These are phyloP conservation scores for Calephelis nemesis DNA, from an alignment of 1,140 invertebrate genomes.

Conservation along the genomic window DNA sequence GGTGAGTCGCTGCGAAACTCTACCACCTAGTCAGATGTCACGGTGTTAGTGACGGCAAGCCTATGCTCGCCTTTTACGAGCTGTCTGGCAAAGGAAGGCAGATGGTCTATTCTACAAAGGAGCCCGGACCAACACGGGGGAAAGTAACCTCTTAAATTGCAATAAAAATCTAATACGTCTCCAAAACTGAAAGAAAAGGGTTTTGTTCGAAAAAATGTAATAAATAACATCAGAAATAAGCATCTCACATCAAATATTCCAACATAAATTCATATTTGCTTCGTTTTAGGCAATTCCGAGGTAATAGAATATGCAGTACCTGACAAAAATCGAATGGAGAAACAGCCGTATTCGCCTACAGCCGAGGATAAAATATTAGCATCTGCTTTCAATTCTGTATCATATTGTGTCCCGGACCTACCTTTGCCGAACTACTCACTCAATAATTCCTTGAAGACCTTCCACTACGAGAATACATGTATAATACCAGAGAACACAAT, in stretches of 20 bases:
- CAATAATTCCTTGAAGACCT: slow-evolving; percentile 78
- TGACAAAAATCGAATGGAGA: slow-evolving; percentile 66
- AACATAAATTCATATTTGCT: slow-evolving; percentile 35
- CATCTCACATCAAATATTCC: neutral
- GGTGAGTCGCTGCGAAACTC: too few species aligned
- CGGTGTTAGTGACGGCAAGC: too few species aligned
- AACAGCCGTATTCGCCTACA: slow-evolving; percentile 72
- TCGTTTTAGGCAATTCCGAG: slow-evolving; percentile 63
- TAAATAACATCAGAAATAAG: neutral
- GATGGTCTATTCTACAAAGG: too few species aligned
- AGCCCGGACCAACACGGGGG: too few species aligned
- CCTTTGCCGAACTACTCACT: slow-evolving; percentile 81
- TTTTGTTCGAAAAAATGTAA: too few species aligned
- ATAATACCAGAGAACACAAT: slow-evolving; percentile 66
- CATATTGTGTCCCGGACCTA: slow-evolving; percentile 66
- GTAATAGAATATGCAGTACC: slow-evolving; percentile 73
- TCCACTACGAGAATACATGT: slow-evolving; percentile 72
- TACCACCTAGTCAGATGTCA: too few species aligned
- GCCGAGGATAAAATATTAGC: slow-evolving; percentile 77
- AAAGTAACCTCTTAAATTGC: too few species aligned
- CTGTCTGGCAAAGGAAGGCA: too few species aligned
- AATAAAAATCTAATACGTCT: too few species aligned
- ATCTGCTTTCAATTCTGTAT: slow-evolving; percentile 58
- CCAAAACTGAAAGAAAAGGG: too few species aligned
- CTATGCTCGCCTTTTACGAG: too few species aligned